phyloP scores from a whole-genome alignment of 2,888 invertebrate genomes.

The Aleiodes testaceus region DNA sequence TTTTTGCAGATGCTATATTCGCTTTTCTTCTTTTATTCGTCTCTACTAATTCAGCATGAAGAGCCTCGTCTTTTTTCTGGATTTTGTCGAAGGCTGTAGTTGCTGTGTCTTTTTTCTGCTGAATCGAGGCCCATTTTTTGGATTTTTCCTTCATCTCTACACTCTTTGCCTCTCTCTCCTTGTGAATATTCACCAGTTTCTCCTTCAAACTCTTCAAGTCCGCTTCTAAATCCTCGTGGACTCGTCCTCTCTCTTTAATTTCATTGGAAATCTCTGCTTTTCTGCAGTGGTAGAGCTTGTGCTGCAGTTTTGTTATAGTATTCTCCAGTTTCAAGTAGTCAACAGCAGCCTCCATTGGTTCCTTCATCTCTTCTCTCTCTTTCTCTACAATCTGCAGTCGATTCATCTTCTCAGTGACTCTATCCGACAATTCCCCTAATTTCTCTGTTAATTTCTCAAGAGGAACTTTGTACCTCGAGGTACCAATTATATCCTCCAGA shows the following conservation, averaged over 20 bases:
- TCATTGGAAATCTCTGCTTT: slow-evolving; percentile 57
- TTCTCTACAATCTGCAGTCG: slow-evolving; percentile 87
- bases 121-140: slow-evolving; percentile 74
- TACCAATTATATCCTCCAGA: slow-evolving; percentile 98
- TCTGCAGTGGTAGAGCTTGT: slow-evolving; percentile 65
- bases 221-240: slow-evolving; percentile 58
- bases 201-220: slow-evolving; percentile 65
- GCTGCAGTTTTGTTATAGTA: slow-evolving; percentile 75
- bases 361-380: slow-evolving; percentile 85
- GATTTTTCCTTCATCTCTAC: slow-evolving; percentile 73
- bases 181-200: slow-evolving; percentile 75
- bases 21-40: slow-evolving; percentile 85
- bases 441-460: slow-evolving; percentile 82
- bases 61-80: slow-evolving; percentile 72
- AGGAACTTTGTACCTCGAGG: slow-evolving; percentile 87
- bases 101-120: slow-evolving; percentile 77
- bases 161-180: slow-evolving; percentile 77
- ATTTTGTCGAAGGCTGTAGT: slow-evolving; percentile 73
- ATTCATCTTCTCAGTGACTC: slow-evolving; percentile 87
- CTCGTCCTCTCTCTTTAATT: slow-evolving; percentile 56
- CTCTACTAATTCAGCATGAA: slow-evolving; percentile 80
- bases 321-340: slow-evolving; percentile 88
- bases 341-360: slow-evolving; percentile 86
- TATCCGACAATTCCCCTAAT: slow-evolving; percentile 83
- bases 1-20: slow-evolving; percentile 79